Conservation (phyloP, 2,888 invertebrate genomes). For the Drosophila emarginata region DNA sequence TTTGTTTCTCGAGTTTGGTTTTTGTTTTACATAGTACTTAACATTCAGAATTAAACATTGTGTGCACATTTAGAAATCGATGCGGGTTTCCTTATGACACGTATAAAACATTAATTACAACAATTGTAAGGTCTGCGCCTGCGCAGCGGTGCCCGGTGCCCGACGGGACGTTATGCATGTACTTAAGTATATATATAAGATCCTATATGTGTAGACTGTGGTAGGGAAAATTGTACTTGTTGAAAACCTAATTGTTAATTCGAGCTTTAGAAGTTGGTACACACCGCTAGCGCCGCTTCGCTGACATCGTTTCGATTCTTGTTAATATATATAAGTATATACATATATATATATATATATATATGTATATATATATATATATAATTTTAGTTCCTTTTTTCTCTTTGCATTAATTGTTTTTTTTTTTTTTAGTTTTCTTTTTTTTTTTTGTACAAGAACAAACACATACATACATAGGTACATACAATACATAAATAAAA, state of each 20-base stretch:
- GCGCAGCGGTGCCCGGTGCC: constrained; percentile 65
- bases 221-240: constrained; percentile 47
- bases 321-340: constrained; percentile 21
- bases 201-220: constrained; percentile 23
- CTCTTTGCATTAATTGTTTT: constrained; percentile 19
- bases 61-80: constrained; percentile 15
- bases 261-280: constrained; percentile 60
- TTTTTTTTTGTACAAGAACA: constrained; percentile 43
- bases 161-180: constrained; percentile 49
- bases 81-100: constrained; percentile 32
- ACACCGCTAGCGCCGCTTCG: constrained; percentile 41
- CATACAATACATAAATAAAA: constrained; percentile 44
- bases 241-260: constrained; percentile 58
- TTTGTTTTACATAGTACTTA: constrained; percentile 40
- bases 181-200: constrained; percentile 51
- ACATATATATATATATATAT: background rate
- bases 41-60: constrained; percentile 48
- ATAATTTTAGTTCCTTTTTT: constrained; percentile 31
- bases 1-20: constrained; percentile 33
- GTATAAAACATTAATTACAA: constrained; percentile 65
- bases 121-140: constrained; percentile 60
- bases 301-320: constrained; percentile 39
- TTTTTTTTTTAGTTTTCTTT: constrained; percentile 30
- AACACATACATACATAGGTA: constrained; percentile 49
- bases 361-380: constrained; percentile 15